phyloP scores from a whole-genome alignment of 2,888 invertebrate genomes.

The Drosophila dives region DNA sequence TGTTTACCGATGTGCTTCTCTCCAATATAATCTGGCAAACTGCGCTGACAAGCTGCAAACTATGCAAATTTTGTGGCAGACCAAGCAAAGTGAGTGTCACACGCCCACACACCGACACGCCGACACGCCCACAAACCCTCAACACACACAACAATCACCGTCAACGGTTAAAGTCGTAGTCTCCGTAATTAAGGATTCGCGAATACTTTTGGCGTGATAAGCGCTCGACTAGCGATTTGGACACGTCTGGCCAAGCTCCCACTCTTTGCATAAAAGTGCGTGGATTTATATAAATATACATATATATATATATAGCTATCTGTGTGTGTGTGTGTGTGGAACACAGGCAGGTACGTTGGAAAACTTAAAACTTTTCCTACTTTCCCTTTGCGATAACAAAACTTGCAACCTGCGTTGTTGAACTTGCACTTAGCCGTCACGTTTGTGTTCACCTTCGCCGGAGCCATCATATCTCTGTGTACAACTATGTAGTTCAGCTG shows the following conservation, averaged over 20 bases:
- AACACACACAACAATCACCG: not conserved
- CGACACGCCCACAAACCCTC: not conserved
- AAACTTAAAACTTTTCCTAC: conserved; percentile 56
- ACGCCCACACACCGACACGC: not conserved
- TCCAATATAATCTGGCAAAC: conserved; percentile 9
- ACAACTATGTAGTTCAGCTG: conserved; percentile 5
- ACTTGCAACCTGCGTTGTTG: conserved; percentile 67
- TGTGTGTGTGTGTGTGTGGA: conserved; percentile 5
- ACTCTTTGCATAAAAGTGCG: not conserved
- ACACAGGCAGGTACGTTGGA: conserved; percentile 39
- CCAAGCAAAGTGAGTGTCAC: conserved; percentile 31
- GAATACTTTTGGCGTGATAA: conserved; percentile 57
- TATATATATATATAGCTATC: not conserved
- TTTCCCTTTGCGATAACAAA: conserved; percentile 63
- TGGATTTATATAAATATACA: not conserved
- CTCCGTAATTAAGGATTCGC: conserved; percentile 63
- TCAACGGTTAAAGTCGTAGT: conserved; percentile 18
- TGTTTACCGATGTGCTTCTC: not conserved
- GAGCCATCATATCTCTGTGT: conserved; percentile 15
- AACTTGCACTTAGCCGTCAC: conserved; percentile 72
- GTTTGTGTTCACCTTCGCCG: conserved; percentile 38
- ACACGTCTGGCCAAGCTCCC: conserved; percentile 45
- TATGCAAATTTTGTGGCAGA: conserved; percentile 53
- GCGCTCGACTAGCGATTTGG: conserved; percentile 52
- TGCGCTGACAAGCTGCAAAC: conserved; percentile 39